phyloP scores from a whole-genome alignment of 2,113 vertebrate species.

The Sminthopsis crassicaudata region DNA sequence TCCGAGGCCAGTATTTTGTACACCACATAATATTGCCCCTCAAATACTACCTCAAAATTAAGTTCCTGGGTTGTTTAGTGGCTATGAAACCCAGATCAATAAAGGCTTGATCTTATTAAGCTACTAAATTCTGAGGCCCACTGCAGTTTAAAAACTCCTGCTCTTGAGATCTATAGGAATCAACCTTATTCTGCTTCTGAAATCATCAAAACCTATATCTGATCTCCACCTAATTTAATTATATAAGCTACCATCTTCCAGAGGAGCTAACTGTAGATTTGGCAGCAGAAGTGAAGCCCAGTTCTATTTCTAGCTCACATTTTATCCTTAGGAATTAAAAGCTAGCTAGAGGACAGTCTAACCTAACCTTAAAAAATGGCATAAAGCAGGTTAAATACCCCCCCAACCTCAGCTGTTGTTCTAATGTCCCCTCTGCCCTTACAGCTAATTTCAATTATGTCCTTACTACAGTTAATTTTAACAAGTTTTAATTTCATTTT shows the following conservation, averaged over 20 bases:
- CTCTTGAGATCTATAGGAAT: background rate
- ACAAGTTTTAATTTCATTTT: background rate
- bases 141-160: background rate
- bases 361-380: background rate
- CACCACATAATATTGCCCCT: background rate
- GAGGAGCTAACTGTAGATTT: background rate
- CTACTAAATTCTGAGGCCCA: background rate
- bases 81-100: slow-evolving; percentile 8
- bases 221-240: background rate
- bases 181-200: slow-evolving; percentile 2
- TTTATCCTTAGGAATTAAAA: background rate
- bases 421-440: background rate
- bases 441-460: background rate
- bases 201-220: background rate
- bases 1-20: background rate
- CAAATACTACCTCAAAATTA: slow-evolving; percentile 16
- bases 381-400: background rate
- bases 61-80: slow-evolving; percentile 33
- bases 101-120: slow-evolving; percentile 19
- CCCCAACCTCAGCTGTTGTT: background rate
- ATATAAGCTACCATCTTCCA: background rate
- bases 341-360: background rate
- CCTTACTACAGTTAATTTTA: background rate
- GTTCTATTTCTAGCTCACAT: background rate
- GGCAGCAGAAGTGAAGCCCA: background rate